These are phyloP conservation scores for Eudasyphora cyanicolor DNA, from an alignment of 2,888 invertebrate species.

Conservation along the genomic window DNA sequence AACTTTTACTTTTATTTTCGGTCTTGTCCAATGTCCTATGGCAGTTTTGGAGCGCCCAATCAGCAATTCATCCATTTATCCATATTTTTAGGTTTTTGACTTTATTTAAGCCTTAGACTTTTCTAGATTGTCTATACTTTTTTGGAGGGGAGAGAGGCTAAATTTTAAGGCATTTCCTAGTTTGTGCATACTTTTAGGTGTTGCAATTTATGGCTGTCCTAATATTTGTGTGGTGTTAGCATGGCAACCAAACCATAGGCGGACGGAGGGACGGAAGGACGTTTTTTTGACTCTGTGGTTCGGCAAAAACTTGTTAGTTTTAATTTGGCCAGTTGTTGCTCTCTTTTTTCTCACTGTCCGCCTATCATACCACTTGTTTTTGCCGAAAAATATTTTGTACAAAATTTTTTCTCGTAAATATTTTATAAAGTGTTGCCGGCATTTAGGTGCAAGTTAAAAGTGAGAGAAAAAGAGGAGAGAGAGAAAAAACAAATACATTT, in stretches of 20 bases:
- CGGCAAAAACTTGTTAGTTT: constrained; percentile 16
- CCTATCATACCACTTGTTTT: too few relatives aligned
- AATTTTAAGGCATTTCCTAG: not conserved
- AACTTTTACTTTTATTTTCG: not conserved
- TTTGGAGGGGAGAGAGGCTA: too few relatives aligned
- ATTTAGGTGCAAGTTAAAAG: constrained; percentile 19
- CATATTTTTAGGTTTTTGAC: not conserved
- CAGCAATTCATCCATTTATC: not conserved
- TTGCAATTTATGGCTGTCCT: constrained; percentile 21
- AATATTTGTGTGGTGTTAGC: constrained; percentile 24
- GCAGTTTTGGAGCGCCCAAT: not conserved
- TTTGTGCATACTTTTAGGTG: constrained; percentile 57
- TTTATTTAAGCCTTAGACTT: not conserved
- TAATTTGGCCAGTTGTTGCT: constrained; percentile 52
- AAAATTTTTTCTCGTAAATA: constrained; percentile 43
- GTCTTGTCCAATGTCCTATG: not conserved
- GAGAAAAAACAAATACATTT: constrained; percentile 33
- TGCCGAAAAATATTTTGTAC: not conserved
- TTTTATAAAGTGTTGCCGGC: constrained; percentile 37
- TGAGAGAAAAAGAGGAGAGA: constrained; percentile 41
- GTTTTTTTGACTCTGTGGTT: constrained; percentile 36
- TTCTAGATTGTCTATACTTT: not conserved
- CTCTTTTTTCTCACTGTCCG: not conserved
- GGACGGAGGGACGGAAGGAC: too few relatives aligned
- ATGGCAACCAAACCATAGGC: too few relatives aligned